A percentile compares a stretch with the other conserved stretches of the same genome.
Conservation (phyloP, 64 coral and sea anemone species). For the Catalaphyllia jardinei region DNA sequence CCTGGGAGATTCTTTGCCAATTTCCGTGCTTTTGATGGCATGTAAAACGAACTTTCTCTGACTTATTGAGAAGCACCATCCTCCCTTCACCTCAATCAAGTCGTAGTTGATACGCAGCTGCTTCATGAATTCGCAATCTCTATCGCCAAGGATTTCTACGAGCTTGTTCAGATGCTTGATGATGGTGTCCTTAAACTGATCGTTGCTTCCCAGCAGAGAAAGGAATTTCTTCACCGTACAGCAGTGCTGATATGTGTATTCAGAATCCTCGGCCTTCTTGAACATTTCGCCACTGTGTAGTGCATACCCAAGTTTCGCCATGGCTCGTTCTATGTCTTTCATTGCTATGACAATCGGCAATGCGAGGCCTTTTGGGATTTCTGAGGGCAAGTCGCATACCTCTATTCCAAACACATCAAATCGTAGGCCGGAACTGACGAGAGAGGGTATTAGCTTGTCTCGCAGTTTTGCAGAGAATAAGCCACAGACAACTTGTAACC, state of each 20-base stretch:
- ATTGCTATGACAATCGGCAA: not conserved
- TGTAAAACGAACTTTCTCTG: constrained; percentile 4
- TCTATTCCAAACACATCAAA: constrained; percentile 10
- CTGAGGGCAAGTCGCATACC: not conserved
- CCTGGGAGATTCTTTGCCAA: too few relatives aligned
- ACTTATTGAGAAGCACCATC: constrained; percentile 32
- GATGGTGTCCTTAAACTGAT: constrained; percentile 11
- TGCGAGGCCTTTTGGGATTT: not conserved
- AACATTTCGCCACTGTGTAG: not conserved
- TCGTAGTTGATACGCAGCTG: constrained; percentile 1
- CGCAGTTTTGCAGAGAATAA: not conserved
- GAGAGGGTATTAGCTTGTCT: not conserved
- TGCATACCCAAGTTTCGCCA: not conserved
- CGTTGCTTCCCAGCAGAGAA: constrained; percentile 9
- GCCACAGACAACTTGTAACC: not conserved
- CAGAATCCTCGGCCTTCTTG: not conserved
- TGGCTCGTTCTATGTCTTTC: constrained; percentile 25
- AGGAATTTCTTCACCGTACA: constrained; percentile 24
- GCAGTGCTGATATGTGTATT: constrained; percentile 2
- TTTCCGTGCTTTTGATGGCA: not conserved
- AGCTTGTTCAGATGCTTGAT: constrained; percentile 12
- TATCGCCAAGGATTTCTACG: not conserved
- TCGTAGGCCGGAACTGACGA: constrained; percentile 7
- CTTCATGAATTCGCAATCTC: not conserved
- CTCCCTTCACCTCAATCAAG: constrained; percentile 9